Conservation (phyloP, 1,140 invertebrate species). For the Caerostris darwini region DNA sequence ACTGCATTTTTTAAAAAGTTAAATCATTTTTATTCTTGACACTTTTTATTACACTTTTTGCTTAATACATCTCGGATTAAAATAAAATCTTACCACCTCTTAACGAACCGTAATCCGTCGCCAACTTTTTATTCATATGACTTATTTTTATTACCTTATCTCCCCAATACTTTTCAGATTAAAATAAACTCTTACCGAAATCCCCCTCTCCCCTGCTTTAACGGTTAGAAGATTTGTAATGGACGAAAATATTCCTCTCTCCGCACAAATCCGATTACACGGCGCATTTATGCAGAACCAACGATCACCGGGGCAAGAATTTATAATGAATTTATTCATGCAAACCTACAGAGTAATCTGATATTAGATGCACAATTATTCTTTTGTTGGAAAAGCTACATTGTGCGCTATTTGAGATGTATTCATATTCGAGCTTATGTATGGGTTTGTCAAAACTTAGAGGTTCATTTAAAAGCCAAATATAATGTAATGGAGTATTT, state of each 20-base stretch:
- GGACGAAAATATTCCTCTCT: not conserved
- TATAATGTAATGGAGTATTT: not conserved
- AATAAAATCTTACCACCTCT: no score
- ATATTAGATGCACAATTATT: not conserved
- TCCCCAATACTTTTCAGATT: no score
- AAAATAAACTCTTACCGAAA: no score
- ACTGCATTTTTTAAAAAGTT: no score
- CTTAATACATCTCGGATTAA: no score
- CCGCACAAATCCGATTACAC: not conserved
- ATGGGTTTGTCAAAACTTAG: not conserved
- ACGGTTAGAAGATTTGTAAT: not conserved
- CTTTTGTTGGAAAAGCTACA: not conserved
- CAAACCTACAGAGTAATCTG: not conserved
- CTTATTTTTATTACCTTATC: no score
- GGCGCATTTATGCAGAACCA: not conserved
- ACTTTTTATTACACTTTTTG: no score
- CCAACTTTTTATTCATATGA: no score
- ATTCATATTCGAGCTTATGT: not conserved
- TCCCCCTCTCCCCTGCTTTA: no score
- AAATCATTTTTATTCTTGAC: no score
- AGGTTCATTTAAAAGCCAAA: constrained; percentile 32
- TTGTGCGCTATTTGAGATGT: not conserved
- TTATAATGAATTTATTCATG: constrained; percentile 10
- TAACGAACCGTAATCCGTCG: no score
- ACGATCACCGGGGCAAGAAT: not conserved